A percentile compares a stretch with the other conserved stretches of the same genome.
These are phyloP conservation scores for Carollia perspicillata DNA, from an alignment of 2,113 vertebrate genomes.

Conservation along the genomic window DNA sequence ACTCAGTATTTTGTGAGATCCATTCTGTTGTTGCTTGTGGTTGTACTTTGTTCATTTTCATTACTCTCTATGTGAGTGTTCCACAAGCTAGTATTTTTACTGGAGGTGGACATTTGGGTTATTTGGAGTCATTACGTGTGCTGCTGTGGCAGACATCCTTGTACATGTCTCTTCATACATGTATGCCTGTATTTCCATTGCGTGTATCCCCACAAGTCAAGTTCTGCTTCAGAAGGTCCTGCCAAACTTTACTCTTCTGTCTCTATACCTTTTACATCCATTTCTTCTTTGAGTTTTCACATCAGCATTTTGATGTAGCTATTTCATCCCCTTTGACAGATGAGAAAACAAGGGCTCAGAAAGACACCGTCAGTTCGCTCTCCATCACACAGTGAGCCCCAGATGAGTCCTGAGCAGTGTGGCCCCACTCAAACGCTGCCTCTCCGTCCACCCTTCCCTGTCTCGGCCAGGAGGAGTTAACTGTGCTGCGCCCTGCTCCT, in stretches of 20 bases:
- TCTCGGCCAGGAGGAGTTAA: not conserved
- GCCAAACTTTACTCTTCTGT: not conserved
- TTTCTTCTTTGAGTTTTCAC: not conserved
- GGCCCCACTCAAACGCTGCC: rapidly evolving
- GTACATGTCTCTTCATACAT: rapidly evolving
- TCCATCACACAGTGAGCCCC: rapidly evolving
- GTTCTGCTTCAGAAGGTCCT: not conserved
- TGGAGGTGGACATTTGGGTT: not conserved
- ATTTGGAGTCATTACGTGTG: rapidly evolving
- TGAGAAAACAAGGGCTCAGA: not conserved
- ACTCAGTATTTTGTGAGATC: not conserved
- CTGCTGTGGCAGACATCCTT: rapidly evolving
- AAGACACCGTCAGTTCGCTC: no score
- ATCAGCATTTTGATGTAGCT: not conserved
- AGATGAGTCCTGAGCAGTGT: rapidly evolving
- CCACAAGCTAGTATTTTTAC: rapidly evolving
- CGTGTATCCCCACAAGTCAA: rapidly evolving
- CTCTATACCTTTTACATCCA: not conserved
- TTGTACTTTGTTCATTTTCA: not conserved
- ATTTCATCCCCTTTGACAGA: not conserved
- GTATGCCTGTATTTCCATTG: not conserved
- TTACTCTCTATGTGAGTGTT: not conserved
- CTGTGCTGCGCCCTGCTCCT: not conserved
- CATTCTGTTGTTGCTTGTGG: no score
- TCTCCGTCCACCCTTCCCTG: not conserved